Evolutionary conservation across 2,797 vertebrate species (phyloP).

Genomic region (Nannoperca obscura): DNA sequence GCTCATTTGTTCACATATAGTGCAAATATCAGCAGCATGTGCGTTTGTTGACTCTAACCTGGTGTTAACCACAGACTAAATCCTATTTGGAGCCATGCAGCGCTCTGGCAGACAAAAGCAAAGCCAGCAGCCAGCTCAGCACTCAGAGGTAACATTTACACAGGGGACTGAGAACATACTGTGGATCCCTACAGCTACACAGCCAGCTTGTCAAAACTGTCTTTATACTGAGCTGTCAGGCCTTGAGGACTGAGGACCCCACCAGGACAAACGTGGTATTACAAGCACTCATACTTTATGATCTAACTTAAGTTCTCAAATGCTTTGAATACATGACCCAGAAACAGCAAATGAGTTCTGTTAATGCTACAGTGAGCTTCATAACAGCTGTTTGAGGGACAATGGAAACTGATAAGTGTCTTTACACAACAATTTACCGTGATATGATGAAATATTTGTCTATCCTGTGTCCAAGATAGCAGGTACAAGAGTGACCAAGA

Average conservation of each 20-base stretch:
- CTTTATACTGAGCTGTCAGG: constrained; percentile 45
- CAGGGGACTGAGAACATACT: constrained; percentile 73
- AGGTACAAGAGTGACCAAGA: neutral
- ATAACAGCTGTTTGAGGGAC: neutral
- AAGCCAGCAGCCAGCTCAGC: constrained; percentile 78
- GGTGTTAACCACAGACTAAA: constrained; percentile 75
- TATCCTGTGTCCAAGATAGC: neutral
- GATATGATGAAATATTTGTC: neutral
- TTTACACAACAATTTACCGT: neutral
- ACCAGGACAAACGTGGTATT: constrained; percentile 56
- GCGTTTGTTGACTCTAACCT: constrained; percentile 64
- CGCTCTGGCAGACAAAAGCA: constrained; percentile 73
- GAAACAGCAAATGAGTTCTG: neutral
- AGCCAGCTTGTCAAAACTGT: constrained; percentile 70
- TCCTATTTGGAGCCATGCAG: constrained; percentile 73
- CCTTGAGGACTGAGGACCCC: constrained; percentile 72
- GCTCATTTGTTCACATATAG: constrained; percentile 46
- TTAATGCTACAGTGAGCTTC: neutral
- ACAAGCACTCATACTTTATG: constrained; percentile 23
- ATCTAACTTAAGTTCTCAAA: neutral
- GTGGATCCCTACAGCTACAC: constrained; percentile 74
- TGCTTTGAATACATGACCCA: neutral
- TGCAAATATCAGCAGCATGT: constrained; percentile 55
- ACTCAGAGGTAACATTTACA: constrained; percentile 78
- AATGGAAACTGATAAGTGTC: neutral